A percentile compares a stretch with the other conserved stretches of the same genome.
Evolutionary conservation across 1,140 invertebrate species (phyloP).

Genomic region (Zophobas atratus): DNA sequence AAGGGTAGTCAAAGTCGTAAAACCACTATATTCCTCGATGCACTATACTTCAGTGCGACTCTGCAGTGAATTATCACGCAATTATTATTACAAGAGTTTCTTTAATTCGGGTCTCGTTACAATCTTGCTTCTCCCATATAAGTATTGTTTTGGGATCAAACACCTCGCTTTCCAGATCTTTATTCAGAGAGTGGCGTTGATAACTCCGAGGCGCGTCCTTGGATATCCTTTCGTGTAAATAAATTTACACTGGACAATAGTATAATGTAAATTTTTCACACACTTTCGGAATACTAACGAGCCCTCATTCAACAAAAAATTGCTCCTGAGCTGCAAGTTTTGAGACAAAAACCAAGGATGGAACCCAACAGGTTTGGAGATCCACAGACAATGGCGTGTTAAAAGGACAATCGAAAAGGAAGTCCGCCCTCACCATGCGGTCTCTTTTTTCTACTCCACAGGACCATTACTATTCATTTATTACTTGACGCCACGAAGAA

Average conservation of each 20-base stretch:
- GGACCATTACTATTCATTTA: constrained; percentile 31
- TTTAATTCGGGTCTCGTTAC: no score
- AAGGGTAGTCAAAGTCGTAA: no score
- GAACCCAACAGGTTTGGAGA: neutral
- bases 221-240: constrained; percentile 28
- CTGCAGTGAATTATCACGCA: no score
- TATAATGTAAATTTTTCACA: constrained; percentile 39
- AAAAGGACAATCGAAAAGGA: constrained; percentile 25
- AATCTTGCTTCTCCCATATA: no score
- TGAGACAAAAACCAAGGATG: neutral
- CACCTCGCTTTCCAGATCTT: neutral
- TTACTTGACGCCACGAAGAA: constrained; percentile 27
- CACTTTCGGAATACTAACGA: constrained; percentile 23
- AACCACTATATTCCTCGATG: no score
- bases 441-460: constrained; percentile 9
- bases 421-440: constrained; percentile 3
- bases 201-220: constrained; percentile 12
- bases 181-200: neutral
- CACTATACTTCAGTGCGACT: no score
- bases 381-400: constrained; percentile 9
- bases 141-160: no score
- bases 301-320: neutral
- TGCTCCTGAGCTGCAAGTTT: neutral
- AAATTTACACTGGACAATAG: constrained; percentile 19
- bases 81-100: no score